These are phyloP conservation scores for Nemotelus nigrinus DNA, from an alignment of 2,888 invertebrate species.

Conservation along the genomic window DNA sequence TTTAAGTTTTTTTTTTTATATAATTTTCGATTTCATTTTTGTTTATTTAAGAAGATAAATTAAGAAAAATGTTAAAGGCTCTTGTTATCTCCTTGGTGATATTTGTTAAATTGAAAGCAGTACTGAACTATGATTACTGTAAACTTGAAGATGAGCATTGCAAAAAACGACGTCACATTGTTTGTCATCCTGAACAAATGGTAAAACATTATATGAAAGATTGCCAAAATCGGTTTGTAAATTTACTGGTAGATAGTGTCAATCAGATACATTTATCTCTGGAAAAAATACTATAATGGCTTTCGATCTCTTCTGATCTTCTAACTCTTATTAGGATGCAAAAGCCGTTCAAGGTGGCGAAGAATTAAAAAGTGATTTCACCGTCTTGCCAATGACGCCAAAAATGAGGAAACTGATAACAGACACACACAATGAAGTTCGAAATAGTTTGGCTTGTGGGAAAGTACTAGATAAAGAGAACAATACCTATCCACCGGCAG, in stretches of 20 bases:
- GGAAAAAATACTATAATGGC: too few relatives aligned
- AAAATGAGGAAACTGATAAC: conserved; percentile 6
- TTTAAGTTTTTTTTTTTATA: too few relatives aligned
- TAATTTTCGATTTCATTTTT: too few relatives aligned
- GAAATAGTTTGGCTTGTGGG: conserved; percentile 33
- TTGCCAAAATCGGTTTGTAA: too few relatives aligned
- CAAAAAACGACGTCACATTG: conserved; percentile 8
- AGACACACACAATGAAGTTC: conserved; percentile 18
- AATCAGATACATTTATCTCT: too few relatives aligned
- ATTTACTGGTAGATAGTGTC: too few relatives aligned
- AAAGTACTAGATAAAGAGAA: not conserved
- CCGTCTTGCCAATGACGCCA: conserved; percentile 10
- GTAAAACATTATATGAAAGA: not conserved
- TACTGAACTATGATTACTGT: conserved; percentile 14
- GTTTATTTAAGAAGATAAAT: too few relatives aligned
- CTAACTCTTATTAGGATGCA: not conserved
- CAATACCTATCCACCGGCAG: conserved; percentile 10
- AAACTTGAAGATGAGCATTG: not conserved
- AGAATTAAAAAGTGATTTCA: not conserved
- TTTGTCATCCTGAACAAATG: conserved; percentile 25
- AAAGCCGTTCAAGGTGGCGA: not conserved
- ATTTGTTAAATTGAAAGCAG: not conserved
- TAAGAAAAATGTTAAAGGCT: not conserved
- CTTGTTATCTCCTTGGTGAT: not conserved
- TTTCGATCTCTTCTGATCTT: not conserved